A percentile compares a stretch with the other conserved stretches of the same genome.
Conservation (phyloP, 2,888 invertebrate species). For the Drosophila subsilvestris region DNA sequence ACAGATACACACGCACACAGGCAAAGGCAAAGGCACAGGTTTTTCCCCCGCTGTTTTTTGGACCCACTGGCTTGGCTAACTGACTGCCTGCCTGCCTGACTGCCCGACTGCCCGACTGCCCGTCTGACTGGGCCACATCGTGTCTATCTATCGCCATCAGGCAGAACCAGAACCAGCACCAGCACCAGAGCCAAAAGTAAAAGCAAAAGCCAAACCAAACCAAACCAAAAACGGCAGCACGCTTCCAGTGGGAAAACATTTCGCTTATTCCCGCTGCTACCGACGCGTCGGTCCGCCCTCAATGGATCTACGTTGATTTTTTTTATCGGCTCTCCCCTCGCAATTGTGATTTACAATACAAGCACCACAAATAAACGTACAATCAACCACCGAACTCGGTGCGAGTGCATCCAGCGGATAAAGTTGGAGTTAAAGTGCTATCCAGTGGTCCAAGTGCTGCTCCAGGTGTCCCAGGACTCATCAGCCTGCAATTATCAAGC, state of each 20-base stretch:
- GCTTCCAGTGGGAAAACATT: conserved; percentile 57
- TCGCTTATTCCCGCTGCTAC: conserved; percentile 25
- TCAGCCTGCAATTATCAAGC: background rate
- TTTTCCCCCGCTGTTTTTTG: conserved; percentile 13
- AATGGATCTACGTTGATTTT: conserved; percentile 31
- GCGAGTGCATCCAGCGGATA: background rate
- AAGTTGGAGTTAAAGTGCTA: background rate
- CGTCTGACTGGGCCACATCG: conserved; percentile 51
- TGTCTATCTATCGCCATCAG: conserved; percentile 53
- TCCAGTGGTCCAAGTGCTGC: background rate
- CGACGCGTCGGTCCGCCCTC: conserved; percentile 1
- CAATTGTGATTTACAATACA: conserved; percentile 34
- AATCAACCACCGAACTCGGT: background rate
- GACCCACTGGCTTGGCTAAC: conserved; percentile 29
- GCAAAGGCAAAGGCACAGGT: background rate
- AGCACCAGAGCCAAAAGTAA: conserved; percentile 9
- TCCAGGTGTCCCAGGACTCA: background rate
- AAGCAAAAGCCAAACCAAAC: background rate
- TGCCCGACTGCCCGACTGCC: conserved; percentile 28
- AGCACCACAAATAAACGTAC: conserved; percentile 7
- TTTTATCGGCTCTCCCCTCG: conserved; percentile 22
- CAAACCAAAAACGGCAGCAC: conserved; percentile 27
- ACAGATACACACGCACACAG: conserved; percentile 37
- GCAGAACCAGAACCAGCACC: conserved; percentile 35
- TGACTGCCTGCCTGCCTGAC: conserved; percentile 27